Conservation (phyloP, 2,888 invertebrate genomes). For the Cerceris rybyensis region DNA sequence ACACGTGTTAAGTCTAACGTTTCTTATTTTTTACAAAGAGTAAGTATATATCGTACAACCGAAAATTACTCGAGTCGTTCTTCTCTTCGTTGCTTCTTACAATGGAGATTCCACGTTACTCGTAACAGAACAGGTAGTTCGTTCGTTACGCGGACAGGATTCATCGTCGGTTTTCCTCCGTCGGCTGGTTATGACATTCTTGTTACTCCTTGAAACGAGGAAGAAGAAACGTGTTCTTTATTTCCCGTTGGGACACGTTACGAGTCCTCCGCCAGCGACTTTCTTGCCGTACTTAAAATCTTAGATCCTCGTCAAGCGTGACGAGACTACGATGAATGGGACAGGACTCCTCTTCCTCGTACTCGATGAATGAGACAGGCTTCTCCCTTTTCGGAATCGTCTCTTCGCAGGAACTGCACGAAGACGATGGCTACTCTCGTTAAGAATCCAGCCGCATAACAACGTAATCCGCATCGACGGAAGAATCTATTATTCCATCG, state of each 20-base stretch:
- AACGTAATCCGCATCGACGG: slow-evolving; percentile 9
- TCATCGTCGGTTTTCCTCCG: slow-evolving; percentile 11
- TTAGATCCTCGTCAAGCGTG: slow-evolving; percentile 55
- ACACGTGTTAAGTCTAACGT: no score
- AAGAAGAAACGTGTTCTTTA: slow-evolving; percentile 54
- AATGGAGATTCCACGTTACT: neutral
- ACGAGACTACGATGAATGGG: slow-evolving; percentile 63
- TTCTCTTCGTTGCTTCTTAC: neutral
- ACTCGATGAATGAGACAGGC: slow-evolving; percentile 52
- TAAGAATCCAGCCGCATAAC: slow-evolving; percentile 16
- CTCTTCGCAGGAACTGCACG: slow-evolving; percentile 29
- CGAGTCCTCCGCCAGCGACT: slow-evolving; percentile 2
- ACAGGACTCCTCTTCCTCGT: slow-evolving; percentile 50
- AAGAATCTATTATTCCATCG: slow-evolving; percentile 8
- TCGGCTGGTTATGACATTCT: slow-evolving; percentile 51
- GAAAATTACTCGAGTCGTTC: no score
- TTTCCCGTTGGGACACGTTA: slow-evolving; percentile 43
- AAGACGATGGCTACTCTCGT: slow-evolving; percentile 24
- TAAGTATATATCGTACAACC: no score
- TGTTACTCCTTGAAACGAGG: slow-evolving; percentile 34
- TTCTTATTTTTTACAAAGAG: no score
- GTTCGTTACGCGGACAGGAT: slow-evolving; percentile 41
- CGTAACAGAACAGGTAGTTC: slow-evolving; percentile 17
- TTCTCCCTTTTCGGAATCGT: slow-evolving; percentile 34
- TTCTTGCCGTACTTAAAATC: slow-evolving; percentile 55